Percentiles rank a stretch among this genome's conserved stretches.
Evolutionary conservation across 1,140 invertebrate genomes (phyloP).

Genomic region (Conus betulinus): DNA sequence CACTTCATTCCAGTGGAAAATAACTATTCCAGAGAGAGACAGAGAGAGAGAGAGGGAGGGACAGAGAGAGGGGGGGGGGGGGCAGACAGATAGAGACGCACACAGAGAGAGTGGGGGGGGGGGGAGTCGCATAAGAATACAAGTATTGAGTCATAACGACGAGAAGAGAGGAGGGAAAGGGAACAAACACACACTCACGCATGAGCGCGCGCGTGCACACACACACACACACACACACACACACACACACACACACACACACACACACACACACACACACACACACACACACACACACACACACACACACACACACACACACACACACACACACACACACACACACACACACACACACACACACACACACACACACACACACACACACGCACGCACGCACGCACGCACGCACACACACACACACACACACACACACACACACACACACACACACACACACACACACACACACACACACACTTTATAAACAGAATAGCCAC

Average conservation of each 20-base stretch:
- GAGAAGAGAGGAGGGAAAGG: no score
- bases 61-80: no score
- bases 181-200: no score
- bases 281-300: not conserved
- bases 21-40: no score
- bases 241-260: constrained; percentile 20
- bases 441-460: constrained; percentile 1
- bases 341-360: not conserved
- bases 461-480: not conserved
- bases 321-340: not conserved
- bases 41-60: no score
- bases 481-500: no score
- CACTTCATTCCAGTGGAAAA: no score
- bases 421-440: not conserved
- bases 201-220: not conserved
- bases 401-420: not conserved
- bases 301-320: not conserved
- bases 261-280: constrained; percentile 24
- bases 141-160: no score
- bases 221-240: constrained; percentile 16
- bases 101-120: no score
- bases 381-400: not conserved
- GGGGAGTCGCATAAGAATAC: no score
- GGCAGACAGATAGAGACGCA: no score
- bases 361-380: not conserved